phyloP scores from a whole-genome alignment of 2,888 invertebrate species.

The Brachypalpus laphriformis region DNA sequence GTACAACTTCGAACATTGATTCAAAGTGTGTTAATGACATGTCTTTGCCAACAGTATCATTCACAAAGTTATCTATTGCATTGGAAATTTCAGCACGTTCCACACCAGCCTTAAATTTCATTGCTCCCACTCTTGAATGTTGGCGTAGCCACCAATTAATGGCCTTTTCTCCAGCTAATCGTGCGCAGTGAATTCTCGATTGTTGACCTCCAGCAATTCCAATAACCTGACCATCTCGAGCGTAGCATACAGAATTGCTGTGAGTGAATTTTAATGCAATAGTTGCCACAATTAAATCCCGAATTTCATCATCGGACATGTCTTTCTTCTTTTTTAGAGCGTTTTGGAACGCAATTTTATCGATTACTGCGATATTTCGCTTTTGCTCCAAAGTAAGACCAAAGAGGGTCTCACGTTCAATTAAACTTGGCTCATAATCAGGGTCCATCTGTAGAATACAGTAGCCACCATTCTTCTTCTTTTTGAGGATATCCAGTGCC shows the following conservation, averaged over 20 bases:
- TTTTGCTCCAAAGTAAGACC: slow-evolving; percentile 94
- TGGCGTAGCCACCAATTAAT: slow-evolving; percentile 99
- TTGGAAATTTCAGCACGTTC: slow-evolving; percentile 97
- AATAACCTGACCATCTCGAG: slow-evolving; percentile 91
- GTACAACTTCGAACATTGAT: slow-evolving; percentile 86
- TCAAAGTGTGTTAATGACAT: slow-evolving; percentile 91
- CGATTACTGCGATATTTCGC: slow-evolving; percentile 94
- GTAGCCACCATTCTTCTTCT: slow-evolving; percentile 97
- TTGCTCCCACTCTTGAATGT: slow-evolving; percentile 91
- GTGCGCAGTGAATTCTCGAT: slow-evolving; percentile 98
- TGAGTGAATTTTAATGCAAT: slow-evolving; percentile 99
- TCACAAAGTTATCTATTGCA: slow-evolving; percentile 97
- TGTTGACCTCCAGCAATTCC: slow-evolving; percentile 99
- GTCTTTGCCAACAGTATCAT: slow-evolving; percentile 94
- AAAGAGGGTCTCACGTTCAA: slow-evolving; percentile 93
- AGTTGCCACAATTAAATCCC: slow-evolving; percentile 97
- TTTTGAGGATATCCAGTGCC: slow-evolving; percentile 93
- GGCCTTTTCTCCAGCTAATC: slow-evolving; percentile 98
- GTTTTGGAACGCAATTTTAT: slow-evolving; percentile 89
- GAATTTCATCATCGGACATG: slow-evolving; percentile 89
- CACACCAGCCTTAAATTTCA: slow-evolving; percentile 93
- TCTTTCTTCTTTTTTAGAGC: slow-evolving; percentile 88
- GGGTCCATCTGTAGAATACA: slow-evolving; percentile 97
- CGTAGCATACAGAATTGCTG: slow-evolving; percentile 99
- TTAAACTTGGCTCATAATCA: slow-evolving; percentile 89